Base-by-base conservation (phyloP, 2,888 invertebrate species). In the Papilio gigon region DNA sequence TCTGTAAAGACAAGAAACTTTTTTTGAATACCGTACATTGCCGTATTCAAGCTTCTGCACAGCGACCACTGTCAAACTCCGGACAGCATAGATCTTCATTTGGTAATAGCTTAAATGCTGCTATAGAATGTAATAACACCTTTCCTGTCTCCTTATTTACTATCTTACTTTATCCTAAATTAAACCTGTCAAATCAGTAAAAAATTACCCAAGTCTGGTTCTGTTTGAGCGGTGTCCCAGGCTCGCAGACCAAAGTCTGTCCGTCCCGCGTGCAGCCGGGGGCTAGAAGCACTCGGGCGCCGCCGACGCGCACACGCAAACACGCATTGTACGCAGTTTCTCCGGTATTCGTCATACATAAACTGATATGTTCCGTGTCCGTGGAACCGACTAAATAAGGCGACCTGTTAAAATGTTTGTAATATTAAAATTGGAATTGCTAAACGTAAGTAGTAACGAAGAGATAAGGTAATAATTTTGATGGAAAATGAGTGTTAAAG, bases 311-410 rank as follows among this genome's bases (percentile, higher is more conserved):
- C 4, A 86, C 37, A 0, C 67, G 71, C 20, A 83, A 70, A 70
- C 87, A 86, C 0, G 84, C 70, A 0, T 74, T 76, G 73, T 89
- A 87, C 0, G 89, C 87, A 0, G 80, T 77, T 27, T 87, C 85
- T 0, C 86, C 86, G 0, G 58, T 44, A 69, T 88, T 90, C 0
- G 0, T 2, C 0, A 88, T 70, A 0, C 4, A 14, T 1, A 87
- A 53, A 0, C 20, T 27, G 0, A 84, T 62, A 0, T 11, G 62
- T 37, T 84, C 81, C 0, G 12, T 68, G 0, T 72, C 61, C 1
- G 78, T 75, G 0, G 87, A 84, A 0, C 88, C 88, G 12, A 84
- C 78, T 27, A 75, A 33, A 68, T 88, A 84, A 0, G 71, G 53
- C 5, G 60, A 42, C 30, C 72, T 73, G 42, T 70, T 64, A 71